Conservation (phyloP, 2,113 vertebrate species). For the Stegastes partitus region DNA sequence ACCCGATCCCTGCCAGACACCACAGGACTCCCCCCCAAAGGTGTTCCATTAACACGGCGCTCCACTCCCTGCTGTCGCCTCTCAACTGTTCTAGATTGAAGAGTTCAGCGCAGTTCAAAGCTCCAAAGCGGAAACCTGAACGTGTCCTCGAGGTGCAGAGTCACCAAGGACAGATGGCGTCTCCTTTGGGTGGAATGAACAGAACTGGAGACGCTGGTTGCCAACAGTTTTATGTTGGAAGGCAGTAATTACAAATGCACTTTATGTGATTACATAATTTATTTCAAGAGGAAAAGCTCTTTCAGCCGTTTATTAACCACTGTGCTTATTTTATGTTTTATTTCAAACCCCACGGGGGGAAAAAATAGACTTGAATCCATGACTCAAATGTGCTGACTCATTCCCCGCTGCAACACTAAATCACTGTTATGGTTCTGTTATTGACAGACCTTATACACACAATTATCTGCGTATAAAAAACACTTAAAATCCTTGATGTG, state of each 20-base stretch:
- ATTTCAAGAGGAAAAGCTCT: constrained; percentile 13
- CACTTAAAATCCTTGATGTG: constrained; percentile 19
- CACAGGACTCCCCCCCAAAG: too few relatives aligned
- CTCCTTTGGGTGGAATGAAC: constrained; percentile 33
- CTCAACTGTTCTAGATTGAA: constrained; percentile 12
- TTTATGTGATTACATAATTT: constrained; percentile 42
- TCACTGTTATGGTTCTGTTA: constrained; percentile 6
- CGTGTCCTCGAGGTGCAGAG: constrained; percentile 3
- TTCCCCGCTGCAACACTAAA: constrained; percentile 21
- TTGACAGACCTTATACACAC: not conserved
- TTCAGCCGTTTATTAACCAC: constrained; percentile 12
- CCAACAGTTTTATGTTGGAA: constrained; percentile 33
- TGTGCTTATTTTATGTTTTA: constrained; percentile 21
- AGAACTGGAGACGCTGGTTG: constrained; percentile 11
- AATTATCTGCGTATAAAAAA: not conserved
- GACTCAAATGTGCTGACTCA: constrained; percentile 32
- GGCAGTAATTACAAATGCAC: constrained; percentile 51
- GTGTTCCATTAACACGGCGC: not conserved
- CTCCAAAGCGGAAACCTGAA: not conserved
- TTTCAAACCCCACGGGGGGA: not conserved
- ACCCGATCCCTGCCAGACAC: too few relatives aligned
- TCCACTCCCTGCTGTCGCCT: not conserved
- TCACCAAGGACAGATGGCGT: constrained; percentile 21
- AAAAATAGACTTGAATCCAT: not conserved
- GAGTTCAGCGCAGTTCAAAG: constrained; percentile 7